These are phyloP conservation scores for Tiliqua scincoides DNA, from an alignment of 2,113 vertebrate species.

Conservation along the genomic window DNA sequence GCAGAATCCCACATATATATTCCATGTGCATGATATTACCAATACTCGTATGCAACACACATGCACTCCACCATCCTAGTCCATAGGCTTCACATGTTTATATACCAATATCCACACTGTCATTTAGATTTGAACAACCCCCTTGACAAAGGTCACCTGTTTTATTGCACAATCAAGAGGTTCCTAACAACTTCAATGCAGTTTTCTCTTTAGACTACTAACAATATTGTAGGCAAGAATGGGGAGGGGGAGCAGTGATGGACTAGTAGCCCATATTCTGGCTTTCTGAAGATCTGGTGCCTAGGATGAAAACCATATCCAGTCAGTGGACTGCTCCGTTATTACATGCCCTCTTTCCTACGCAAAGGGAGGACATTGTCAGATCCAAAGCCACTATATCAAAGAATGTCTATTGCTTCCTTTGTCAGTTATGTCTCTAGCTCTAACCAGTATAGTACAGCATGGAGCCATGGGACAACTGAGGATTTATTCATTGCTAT, in stretches of 20 bases:
- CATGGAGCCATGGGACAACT: neutral
- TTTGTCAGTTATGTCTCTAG: neutral
- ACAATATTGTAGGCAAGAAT: too few species aligned
- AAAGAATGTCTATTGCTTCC: neutral
- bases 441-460: neutral
- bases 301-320: too few species aligned
- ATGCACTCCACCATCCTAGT: neutral
- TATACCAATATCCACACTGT: too few species aligned
- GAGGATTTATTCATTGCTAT: neutral
- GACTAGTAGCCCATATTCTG: too few species aligned
- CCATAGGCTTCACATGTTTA: too few species aligned
- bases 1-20: conserved; percentile 11
- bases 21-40: neutral
- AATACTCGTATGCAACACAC: neutral
- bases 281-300: too few species aligned
- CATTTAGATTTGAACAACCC: too few species aligned
- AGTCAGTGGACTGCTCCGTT: accelerated
- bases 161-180: too few species aligned
- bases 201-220: too few species aligned
- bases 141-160: too few species aligned
- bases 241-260: too few species aligned
- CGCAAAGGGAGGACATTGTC: neutral
- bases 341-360: neutral
- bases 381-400: neutral
- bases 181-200: too few species aligned